Conservation (phyloP, 2,888 invertebrate genomes). For the Rhimphoctona megacephalus region DNA sequence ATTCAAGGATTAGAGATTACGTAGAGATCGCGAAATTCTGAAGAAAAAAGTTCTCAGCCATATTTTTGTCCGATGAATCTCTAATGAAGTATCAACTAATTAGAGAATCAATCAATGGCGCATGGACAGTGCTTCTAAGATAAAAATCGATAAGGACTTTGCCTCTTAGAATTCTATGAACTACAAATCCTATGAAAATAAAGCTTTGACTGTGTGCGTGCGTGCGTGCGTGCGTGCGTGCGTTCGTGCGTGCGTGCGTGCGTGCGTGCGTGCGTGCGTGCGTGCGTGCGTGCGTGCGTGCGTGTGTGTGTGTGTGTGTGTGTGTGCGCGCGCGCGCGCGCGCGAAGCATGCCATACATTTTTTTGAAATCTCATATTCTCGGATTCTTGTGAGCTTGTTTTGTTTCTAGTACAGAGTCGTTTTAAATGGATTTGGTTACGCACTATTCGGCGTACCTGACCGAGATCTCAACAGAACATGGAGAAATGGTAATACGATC, state of each 20-base stretch:
- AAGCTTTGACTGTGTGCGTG: not conserved
- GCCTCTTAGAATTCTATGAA: not conserved
- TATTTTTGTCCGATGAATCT: not conserved
- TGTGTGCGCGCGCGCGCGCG: no score
- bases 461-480: slow-evolving; percentile 90
- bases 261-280: no score
- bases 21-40: not conserved
- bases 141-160: no score
- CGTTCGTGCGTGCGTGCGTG: no score
- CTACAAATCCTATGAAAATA: not conserved
- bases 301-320: no score
- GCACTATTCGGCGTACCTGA: slow-evolving; percentile 92
- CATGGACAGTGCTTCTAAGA: not conserved
- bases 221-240: no score
- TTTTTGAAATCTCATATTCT: not conserved
- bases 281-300: no score
- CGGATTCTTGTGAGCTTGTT: slow-evolving; percentile 46
- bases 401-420: slow-evolving; percentile 91
- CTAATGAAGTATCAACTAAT: not conserved
- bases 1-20: not conserved
- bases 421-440: slow-evolving; percentile 93
- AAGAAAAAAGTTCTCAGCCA: not conserved
- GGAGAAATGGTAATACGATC: slow-evolving; percentile 87
- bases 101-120: not conserved
- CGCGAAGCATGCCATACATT: not conserved